Percentiles rank a stretch among this genome's conserved stretches.
Evolutionary conservation across 2,888 invertebrate genomes (phyloP).

Genomic region (Drosophila nigricruria): DNA sequence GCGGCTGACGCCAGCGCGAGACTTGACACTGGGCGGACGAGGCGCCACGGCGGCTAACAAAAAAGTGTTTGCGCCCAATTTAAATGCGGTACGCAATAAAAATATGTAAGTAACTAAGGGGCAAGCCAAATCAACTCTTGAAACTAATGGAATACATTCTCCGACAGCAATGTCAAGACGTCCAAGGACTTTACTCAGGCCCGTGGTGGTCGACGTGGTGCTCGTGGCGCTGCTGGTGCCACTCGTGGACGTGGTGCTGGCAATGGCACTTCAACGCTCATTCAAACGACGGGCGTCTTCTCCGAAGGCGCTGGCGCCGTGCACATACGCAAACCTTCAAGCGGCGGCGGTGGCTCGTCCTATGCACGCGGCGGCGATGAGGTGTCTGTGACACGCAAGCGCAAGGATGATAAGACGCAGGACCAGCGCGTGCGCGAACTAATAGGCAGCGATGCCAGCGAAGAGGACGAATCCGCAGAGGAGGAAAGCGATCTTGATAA

Average conservation of each 20-base stretch:
- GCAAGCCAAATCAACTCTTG: accelerated
- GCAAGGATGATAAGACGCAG: slow-evolving; percentile 78
- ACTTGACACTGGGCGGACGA: slow-evolving; percentile 87
- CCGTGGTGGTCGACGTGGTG: slow-evolving; percentile 4
- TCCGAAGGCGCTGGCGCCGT: slow-evolving; percentile 84
- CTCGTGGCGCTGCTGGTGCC: slow-evolving; percentile 59
- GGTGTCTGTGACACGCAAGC: slow-evolving; percentile 68
- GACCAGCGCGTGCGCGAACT: slow-evolving; percentile 75
- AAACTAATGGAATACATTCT: not conserved
- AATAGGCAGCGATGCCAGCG: slow-evolving; percentile 62
- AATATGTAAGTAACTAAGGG: slow-evolving; percentile 83
- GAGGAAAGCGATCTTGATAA: slow-evolving; percentile 75
- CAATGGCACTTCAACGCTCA: slow-evolving; percentile 75
- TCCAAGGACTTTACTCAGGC: slow-evolving; percentile 82
- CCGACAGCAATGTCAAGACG: slow-evolving; percentile 84
- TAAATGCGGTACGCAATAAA: slow-evolving; percentile 88
- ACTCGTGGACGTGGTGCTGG: slow-evolving; percentile 70
- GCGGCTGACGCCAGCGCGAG: slow-evolving; percentile 86
- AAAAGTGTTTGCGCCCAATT: slow-evolving; percentile 88
- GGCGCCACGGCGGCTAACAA: slow-evolving; percentile 84
- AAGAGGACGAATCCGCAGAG: slow-evolving; percentile 70
- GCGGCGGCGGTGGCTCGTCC: slow-evolving; percentile 54
- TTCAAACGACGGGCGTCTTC: slow-evolving; percentile 84
- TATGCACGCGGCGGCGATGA: slow-evolving; percentile 76
- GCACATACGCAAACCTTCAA: slow-evolving; percentile 65